phyloP scores from a whole-genome alignment of 2,113 vertebrate genomes.

The Ailurus styani region DNA sequence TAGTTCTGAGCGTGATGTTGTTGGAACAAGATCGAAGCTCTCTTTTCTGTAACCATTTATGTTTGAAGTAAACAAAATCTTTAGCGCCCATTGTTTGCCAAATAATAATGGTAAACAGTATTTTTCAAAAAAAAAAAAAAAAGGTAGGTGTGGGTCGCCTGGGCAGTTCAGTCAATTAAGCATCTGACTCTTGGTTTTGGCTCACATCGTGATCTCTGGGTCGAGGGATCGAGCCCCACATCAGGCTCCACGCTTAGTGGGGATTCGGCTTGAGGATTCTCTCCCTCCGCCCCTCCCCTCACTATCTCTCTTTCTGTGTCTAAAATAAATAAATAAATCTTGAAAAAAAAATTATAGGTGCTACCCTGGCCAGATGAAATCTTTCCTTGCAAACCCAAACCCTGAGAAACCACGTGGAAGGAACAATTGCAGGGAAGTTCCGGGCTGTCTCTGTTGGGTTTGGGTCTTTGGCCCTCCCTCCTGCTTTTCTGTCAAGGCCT shows the following conservation, averaged over 20 bases:
- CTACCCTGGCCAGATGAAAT: not conserved
- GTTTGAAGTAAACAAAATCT: not conserved
- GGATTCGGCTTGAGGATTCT: not conserved
- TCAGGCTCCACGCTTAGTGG: fast-evolving
- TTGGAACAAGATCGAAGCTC: not conserved
- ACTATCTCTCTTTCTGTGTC: not conserved
- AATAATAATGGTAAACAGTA: not conserved
- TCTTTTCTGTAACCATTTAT: not conserved
- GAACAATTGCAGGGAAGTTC: fast-evolving
- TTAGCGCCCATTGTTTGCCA: not conserved
- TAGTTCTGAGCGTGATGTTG: not conserved
- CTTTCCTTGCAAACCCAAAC: not conserved
- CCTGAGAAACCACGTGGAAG: not conserved
- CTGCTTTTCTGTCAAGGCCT: not conserved
- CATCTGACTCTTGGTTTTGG: not conserved
- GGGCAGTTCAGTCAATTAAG: not conserved
- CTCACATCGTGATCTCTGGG: not conserved
- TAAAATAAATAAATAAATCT: not conserved
- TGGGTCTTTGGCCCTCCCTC: not conserved
- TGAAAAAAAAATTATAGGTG: not conserved
- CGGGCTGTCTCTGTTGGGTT: not conserved
- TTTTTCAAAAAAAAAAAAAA: not conserved
- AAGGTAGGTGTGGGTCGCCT: not conserved
- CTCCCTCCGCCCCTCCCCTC: not conserved
- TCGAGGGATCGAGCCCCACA: not conserved